Evolutionary conservation across 2,888 invertebrate species (phyloP).

Genomic region (Brassicogethes aeneus): DNA sequence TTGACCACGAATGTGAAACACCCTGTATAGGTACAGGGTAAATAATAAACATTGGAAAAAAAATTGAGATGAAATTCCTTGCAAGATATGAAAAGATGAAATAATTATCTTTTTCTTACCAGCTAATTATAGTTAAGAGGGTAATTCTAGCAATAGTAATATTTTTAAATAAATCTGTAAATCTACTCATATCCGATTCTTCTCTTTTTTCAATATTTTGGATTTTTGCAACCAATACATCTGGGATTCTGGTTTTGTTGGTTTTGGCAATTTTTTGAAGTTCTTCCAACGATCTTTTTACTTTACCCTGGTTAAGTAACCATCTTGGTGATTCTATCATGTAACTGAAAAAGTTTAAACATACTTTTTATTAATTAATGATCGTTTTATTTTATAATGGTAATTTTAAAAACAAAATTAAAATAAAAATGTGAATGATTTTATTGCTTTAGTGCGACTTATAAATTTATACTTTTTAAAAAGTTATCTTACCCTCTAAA

Average conservation of each 20-base stretch:
- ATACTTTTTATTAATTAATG: not conserved
- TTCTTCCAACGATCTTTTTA: slow-evolving; percentile 41
- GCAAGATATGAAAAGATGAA: too few species aligned
- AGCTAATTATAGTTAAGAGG: slow-evolving; percentile 45
- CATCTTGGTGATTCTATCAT: slow-evolving; percentile 58
- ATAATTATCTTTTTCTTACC: too few species aligned
- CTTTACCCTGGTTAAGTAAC: slow-evolving; percentile 48
- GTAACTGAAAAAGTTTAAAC: slow-evolving; percentile 38
- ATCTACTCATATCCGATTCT: slow-evolving; percentile 42
- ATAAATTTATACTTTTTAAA: too few species aligned
- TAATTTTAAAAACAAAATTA: too few species aligned
- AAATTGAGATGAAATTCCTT: too few species aligned
- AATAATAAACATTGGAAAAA: too few species aligned
- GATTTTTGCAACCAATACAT: slow-evolving; percentile 37
- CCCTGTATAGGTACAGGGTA: too few species aligned
- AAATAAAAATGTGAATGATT: too few species aligned
- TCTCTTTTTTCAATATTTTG: slow-evolving; percentile 20
- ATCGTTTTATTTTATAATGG: too few species aligned
- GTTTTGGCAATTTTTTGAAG: slow-evolving; percentile 47
- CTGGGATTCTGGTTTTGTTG: slow-evolving; percentile 44
- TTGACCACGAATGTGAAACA: too few species aligned
- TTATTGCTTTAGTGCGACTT: too few species aligned
- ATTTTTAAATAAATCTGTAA: slow-evolving; percentile 48
- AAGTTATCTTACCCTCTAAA: slow-evolving; percentile 43
- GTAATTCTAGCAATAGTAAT: slow-evolving; percentile 49